A percentile compares a stretch with the other conserved stretches of the same genome.
Conservation (phyloP, 2,797 vertebrate species). For the Pelodytes ibericus region DNA sequence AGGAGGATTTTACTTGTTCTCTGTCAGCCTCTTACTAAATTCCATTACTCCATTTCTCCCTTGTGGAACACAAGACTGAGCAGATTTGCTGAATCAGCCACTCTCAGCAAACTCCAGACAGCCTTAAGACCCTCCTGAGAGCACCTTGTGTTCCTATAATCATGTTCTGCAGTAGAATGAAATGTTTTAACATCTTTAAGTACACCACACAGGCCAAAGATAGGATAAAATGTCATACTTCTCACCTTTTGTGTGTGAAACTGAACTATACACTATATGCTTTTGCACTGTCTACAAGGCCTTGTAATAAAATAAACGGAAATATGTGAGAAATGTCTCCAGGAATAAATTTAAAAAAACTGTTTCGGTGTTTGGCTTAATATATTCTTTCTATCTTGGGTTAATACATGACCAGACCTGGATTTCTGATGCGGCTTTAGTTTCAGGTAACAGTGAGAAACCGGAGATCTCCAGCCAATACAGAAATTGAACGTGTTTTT, state of each 20-base stretch:
- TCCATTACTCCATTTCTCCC: neutral
- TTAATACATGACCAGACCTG: neutral
- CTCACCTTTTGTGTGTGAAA: neutral
- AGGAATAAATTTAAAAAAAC: too few species aligned
- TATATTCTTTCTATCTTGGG: neutral
- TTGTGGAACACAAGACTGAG: neutral
- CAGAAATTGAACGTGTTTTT: neutral
- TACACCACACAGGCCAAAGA: neutral
- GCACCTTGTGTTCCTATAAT: neutral
- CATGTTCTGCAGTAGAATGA: conserved; percentile 13
- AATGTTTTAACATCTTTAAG: conserved; percentile 17
- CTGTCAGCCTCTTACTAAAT: neutral
- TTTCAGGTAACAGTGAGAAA: conserved; percentile 22
- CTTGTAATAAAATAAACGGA: too few species aligned
- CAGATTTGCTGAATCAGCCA: conserved; percentile 18
- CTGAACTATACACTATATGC: neutral
- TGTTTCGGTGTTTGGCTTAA: too few species aligned
- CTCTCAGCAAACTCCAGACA: conserved; percentile 9
- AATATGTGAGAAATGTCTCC: too few species aligned
- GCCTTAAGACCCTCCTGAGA: neutral
- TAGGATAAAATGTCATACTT: neutral
- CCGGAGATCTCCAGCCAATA: conserved; percentile 55
- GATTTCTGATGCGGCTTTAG: neutral
- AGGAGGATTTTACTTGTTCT: neutral
- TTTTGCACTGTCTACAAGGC: too few species aligned